Base-by-base conservation (phyloP, 2,113 vertebrate species). In the Aldabrachelys gigantea region DNA sequence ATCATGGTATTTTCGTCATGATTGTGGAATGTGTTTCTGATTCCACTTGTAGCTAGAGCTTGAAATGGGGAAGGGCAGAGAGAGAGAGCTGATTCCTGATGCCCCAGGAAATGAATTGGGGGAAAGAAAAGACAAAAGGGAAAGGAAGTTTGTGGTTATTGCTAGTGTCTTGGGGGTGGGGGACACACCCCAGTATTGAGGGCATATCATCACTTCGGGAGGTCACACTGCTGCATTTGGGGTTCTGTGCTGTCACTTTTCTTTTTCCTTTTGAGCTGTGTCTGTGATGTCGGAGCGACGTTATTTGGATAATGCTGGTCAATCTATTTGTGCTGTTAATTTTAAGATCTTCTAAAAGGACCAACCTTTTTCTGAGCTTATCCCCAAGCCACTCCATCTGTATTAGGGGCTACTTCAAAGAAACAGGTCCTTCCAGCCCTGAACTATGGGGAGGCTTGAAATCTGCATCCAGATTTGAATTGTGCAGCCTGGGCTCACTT, bases 21-120 rank as follows among this genome's bases (percentile, higher is more conserved):
- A 76, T 78, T 85, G 91, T 1, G 2, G 87, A 97, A 96, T 44
- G 89, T 97, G 97, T 94, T 91, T 97, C 95, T 93, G 97, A 92
- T 93, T 97, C 80, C n/a, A 31, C 75, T 38, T 1, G 14, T 89
- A 94, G 85, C 76, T 89, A 69, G 95, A 80, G 88, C 95, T 95
- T 97, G 93, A 92, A 87, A 59, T 96, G 92, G 94, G 97, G 94
- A 84, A 95, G 91, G 94, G 95, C 96, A 96, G 92, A 95, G 85
- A 86, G 93, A 95, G 50, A 95, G 57, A 96, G 65, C 59, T 57
- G 95, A 89, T 95, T 94, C 92, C 59, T 94, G 89, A 57, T 94
- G 25, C 89, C 93, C 85, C 35, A 57, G 89, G 90, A 93, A 29
- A 76, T 14, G 3, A 29, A 78, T 14, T 8, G 24, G 41, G 81